phyloP scores from a whole-genome alignment of 2,888 invertebrate species.

The Hylaea fasciaria region DNA sequence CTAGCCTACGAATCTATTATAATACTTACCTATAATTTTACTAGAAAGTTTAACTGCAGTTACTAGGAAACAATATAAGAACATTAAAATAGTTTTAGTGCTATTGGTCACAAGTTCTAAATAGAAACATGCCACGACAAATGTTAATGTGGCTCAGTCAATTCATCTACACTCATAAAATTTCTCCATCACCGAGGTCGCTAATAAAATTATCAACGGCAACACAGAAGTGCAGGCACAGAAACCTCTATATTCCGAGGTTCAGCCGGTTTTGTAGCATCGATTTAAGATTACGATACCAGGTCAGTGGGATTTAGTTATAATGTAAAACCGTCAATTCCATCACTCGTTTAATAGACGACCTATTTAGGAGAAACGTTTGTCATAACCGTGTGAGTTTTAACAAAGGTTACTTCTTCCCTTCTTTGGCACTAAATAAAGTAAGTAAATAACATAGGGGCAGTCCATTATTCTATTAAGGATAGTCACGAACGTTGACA shows the following conservation, averaged over 20 bases:
- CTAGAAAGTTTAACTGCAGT: too few relatives aligned
- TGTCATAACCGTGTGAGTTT: conserved; percentile 26
- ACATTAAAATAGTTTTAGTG: conserved; percentile 6
- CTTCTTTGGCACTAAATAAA: conserved; percentile 38
- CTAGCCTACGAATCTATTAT: too few relatives aligned
- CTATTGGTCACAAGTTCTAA: conserved; percentile 22
- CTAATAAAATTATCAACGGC: conserved; percentile 42
- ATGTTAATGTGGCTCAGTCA: conserved; percentile 21
- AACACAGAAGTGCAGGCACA: conserved; percentile 49
- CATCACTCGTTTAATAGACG: conserved; percentile 17
- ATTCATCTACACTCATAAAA: conserved; percentile 32
- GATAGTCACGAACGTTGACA: conserved; percentile 36
- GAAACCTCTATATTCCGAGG: conserved; percentile 60
- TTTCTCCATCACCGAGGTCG: conserved; percentile 35
- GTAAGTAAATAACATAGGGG: conserved; percentile 46
- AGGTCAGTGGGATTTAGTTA: conserved; percentile 62
- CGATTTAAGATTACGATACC: conserved; percentile 58
- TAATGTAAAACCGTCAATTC: conserved; percentile 40
- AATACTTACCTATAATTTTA: too few relatives aligned
- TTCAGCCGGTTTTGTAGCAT: conserved; percentile 63
- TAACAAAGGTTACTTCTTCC: too few relatives aligned
- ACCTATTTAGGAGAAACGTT: conserved; percentile 11
- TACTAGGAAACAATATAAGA: not conserved
- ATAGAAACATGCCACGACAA: conserved; percentile 34
- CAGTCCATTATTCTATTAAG: conserved; percentile 40